phyloP scores from a whole-genome alignment of 2,888 invertebrate species.

The Tenthredo distinguenda region DNA sequence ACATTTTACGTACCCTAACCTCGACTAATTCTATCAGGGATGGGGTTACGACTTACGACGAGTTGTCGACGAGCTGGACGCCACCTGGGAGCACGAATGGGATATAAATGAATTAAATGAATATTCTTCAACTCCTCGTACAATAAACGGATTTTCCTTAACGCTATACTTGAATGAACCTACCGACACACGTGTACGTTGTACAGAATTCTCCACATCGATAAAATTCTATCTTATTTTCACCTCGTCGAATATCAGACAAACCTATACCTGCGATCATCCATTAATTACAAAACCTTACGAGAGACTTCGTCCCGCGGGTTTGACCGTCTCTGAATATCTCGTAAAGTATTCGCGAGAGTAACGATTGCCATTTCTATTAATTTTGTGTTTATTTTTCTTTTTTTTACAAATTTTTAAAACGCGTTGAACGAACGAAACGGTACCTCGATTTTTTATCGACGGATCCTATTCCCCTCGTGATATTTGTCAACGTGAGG shows the following conservation, averaged over 20 bases:
- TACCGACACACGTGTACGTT: not conserved
- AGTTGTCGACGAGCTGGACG: not conserved
- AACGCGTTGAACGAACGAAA: not conserved
- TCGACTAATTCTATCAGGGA: not conserved
- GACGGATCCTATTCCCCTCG: not conserved
- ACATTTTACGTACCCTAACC: not conserved
- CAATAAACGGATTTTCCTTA: constrained; percentile 14
- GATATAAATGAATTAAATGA: constrained; percentile 44
- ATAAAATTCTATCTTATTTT: not conserved
- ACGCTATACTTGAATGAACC: constrained; percentile 31
- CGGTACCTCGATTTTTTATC: not conserved
- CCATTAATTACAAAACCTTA: constrained; percentile 30
- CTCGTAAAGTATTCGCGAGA: not conserved
- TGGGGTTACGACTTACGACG: constrained; percentile 1
- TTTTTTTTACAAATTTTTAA: not conserved
- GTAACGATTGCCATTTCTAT: not conserved
- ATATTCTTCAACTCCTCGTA: not conserved
- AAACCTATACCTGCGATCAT: not conserved
- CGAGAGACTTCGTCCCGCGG: not conserved
- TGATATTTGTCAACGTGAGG: not conserved
- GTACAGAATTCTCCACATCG: not conserved
- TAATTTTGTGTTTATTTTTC: not conserved
- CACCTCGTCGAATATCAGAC: not conserved
- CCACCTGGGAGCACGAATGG: constrained; percentile 15
- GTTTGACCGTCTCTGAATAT: not conserved